These are phyloP conservation scores for Rhagonycha lutea DNA, from an alignment of 2,888 invertebrate genomes.

Conservation along the genomic window DNA sequence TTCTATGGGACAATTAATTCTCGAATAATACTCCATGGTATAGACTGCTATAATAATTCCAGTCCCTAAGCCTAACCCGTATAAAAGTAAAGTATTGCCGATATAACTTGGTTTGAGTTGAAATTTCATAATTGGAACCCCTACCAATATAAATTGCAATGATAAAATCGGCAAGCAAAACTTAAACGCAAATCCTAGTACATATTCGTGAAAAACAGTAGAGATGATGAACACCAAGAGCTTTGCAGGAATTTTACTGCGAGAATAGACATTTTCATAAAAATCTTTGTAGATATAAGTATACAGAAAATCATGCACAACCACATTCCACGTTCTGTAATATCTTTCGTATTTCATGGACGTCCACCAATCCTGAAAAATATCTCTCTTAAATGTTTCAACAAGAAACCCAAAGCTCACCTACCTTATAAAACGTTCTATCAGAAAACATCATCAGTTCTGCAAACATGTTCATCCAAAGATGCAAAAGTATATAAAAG, in stretches of 20 bases:
- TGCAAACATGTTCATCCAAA: constrained; percentile 89
- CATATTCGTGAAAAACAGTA: constrained; percentile 86
- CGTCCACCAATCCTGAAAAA: constrained; percentile 90
- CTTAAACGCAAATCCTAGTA: constrained; percentile 76
- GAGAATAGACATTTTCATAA: constrained; percentile 53
- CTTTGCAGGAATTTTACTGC: constrained; percentile 60
- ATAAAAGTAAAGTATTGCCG: constrained; percentile 85
- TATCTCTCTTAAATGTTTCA: neutral
- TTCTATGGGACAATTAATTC: constrained; percentile 69
- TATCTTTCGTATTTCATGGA: constrained; percentile 78
- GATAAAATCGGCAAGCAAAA: constrained; percentile 89
- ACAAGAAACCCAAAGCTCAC: neutral
- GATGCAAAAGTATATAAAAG: constrained; percentile 87
- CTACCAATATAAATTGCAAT: constrained; percentile 73
- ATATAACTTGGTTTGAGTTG: constrained; percentile 55
- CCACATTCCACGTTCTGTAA: constrained; percentile 92
- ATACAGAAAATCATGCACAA: constrained; percentile 94
- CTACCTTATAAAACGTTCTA: constrained; percentile 76
- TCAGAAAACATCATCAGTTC: constrained; percentile 89
- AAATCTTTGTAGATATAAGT: constrained; percentile 83
- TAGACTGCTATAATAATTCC: constrained; percentile 77
- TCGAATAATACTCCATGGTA: constrained; percentile 84
- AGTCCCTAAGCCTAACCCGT: constrained; percentile 75
- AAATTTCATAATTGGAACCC: constrained; percentile 63
- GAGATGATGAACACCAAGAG: constrained; percentile 77